Conservation (phyloP, 1,140 invertebrate species). For the Hycleus phaleratus region DNA sequence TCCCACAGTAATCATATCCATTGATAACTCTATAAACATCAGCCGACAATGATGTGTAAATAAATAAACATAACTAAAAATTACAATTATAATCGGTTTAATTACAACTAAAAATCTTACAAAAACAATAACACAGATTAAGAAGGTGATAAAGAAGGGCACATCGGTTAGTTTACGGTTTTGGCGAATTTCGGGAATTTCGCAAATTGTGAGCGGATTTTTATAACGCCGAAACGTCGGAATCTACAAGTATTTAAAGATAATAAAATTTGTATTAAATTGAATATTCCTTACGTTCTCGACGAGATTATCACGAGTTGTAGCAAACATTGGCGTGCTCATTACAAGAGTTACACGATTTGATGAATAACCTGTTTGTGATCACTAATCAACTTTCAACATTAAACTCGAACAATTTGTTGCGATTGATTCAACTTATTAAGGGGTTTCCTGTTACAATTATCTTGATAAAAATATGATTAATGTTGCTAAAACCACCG, state of each 20-base stretch:
- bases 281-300: no score
- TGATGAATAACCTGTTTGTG: no score
- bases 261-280: no score
- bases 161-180: slow-evolving; percentile 1
- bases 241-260: background rate
- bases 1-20: slow-evolving; percentile 6
- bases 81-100: background rate
- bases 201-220: background rate
- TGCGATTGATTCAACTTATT: no score
- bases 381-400: no score
- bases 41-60: slow-evolving; percentile 2
- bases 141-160: background rate
- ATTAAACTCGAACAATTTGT: no score
- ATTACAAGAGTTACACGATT: no score
- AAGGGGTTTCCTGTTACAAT: no score
- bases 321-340: no score
- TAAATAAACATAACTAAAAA: background rate
- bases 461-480: no score
- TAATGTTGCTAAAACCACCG: no score
- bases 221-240: slow-evolving; percentile 1
- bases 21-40: background rate
- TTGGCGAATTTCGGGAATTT: slow-evolving; percentile 1
- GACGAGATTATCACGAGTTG: no score
- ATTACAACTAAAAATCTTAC: background rate
- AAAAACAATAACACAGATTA: background rate